phyloP scores from a whole-genome alignment of 1,140 invertebrate genomes.

The Diabrotica virgifera region DNA sequence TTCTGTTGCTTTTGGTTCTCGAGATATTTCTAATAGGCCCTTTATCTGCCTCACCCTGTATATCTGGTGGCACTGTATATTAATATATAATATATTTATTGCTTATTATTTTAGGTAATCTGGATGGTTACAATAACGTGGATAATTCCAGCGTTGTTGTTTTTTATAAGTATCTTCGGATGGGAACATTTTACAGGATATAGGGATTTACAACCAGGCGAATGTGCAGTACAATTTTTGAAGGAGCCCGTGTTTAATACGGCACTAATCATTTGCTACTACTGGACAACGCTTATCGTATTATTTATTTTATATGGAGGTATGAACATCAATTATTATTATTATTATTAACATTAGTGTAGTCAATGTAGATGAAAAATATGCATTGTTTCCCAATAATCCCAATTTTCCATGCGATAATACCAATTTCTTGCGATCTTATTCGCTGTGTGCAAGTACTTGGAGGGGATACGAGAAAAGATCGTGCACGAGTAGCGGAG shows the following conservation, averaged over 20 bases:
- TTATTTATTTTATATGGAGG: slow-evolving; percentile 93
- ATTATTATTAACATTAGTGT: too few species aligned
- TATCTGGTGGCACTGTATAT: not conserved
- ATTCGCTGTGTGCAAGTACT: too few species aligned
- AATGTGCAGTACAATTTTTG: slow-evolving; percentile 97
- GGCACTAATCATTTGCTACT: slow-evolving; percentile 96
- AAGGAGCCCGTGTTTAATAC: slow-evolving; percentile 98
- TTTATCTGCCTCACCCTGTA: too few species aligned
- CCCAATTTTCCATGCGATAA: too few species aligned
- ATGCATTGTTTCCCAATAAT: too few species aligned
- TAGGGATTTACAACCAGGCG: slow-evolving; percentile 78
- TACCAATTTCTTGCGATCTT: too few species aligned
- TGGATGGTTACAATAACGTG: slow-evolving; percentile 96
- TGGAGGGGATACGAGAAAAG: too few species aligned
- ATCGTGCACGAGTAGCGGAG: too few species aligned
- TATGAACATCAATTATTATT: slow-evolving; percentile 9
- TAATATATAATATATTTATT: not conserved
- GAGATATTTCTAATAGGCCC: too few species aligned
- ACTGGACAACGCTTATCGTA: slow-evolving; percentile 93
- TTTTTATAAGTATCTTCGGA: slow-evolving; percentile 98
- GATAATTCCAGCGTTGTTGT: slow-evolving; percentile 94
- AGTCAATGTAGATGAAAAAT: not conserved
- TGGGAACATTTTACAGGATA: slow-evolving; percentile 98
- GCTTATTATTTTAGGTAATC: slow-evolving; percentile 46
- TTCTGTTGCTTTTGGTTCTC: too few species aligned